These are phyloP conservation scores for Oncorhynchus kisutch DNA, from an alignment of 2,113 vertebrate genomes.

Conservation along the genomic window DNA sequence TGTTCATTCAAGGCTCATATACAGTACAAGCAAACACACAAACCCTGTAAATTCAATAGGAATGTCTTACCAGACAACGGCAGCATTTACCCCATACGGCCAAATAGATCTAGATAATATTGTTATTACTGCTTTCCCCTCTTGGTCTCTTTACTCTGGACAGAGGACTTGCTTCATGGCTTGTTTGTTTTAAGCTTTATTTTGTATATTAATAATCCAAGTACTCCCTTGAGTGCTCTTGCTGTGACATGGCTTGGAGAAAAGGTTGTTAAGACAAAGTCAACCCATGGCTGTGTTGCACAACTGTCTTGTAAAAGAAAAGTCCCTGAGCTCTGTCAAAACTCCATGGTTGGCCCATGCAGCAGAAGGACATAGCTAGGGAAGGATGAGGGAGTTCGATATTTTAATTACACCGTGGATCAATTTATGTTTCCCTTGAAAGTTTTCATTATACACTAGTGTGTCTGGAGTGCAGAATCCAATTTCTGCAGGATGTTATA, in stretches of 20 bases:
- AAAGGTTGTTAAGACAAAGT: too few relatives aligned
- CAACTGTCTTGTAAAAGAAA: too few relatives aligned
- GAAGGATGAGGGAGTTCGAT: slow-evolving; percentile 18
- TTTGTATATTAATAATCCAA: neutral
- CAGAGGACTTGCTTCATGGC: neutral
- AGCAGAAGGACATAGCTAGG: neutral
- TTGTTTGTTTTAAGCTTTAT: neutral
- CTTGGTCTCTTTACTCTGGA: neutral
- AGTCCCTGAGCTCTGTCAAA: too few relatives aligned
- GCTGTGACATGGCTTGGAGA: too few relatives aligned
- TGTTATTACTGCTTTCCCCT: neutral
- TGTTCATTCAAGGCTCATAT: neutral
- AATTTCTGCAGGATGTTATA: slow-evolving; percentile 47
- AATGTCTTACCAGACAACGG: slow-evolving; percentile 23
- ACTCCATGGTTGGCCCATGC: neutral
- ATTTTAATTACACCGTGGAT: slow-evolving; percentile 54
- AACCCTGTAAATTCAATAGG: neutral
- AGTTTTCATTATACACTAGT: slow-evolving; percentile 46
- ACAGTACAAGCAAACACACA: neutral
- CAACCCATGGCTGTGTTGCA: too few relatives aligned
- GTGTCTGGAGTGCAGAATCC: slow-evolving; percentile 40
- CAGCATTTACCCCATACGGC: slow-evolving; percentile 4
- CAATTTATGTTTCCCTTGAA: slow-evolving; percentile 38
- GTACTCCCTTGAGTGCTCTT: neutral
- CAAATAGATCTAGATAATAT: neutral